These are phyloP conservation scores for Drosophila erecta DNA, from an alignment of 1,140 invertebrate species.

Conservation along the genomic window DNA sequence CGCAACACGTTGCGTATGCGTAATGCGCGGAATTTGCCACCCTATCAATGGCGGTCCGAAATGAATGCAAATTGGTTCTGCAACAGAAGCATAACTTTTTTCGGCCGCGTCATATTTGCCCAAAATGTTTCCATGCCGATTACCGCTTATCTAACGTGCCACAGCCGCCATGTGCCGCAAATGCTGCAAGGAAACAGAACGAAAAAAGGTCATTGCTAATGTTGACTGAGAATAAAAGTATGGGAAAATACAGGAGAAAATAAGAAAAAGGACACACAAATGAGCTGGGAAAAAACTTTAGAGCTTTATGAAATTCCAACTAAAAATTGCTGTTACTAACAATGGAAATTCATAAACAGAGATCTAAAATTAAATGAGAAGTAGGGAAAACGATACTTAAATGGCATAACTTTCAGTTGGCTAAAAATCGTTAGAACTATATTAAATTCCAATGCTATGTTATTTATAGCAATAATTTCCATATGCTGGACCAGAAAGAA, in stretches of 20 bases:
- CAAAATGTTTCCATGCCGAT: slow-evolving; percentile 56
- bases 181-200: not conserved
- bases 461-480: too few species aligned
- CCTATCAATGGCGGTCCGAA: slow-evolving; percentile 43
- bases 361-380: too few species aligned
- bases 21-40: slow-evolving; percentile 42
- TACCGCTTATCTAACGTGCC: slow-evolving; percentile 74
- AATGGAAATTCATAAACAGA: not conserved
- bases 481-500: too few species aligned
- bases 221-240: slow-evolving; percentile 15
- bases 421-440: too few species aligned
- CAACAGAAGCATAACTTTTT: slow-evolving; percentile 27
- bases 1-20: slow-evolving; percentile 68
- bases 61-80: slow-evolving; percentile 51
- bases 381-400: too few species aligned
- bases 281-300: not conserved
- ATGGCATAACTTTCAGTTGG: too few species aligned
- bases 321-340: too few species aligned
- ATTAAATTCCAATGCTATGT: too few species aligned
- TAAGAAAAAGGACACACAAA: not conserved
- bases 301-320: not conserved
- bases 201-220: slow-evolving; percentile 16
- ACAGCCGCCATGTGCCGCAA: slow-evolving; percentile 28
- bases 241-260: not conserved
- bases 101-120: slow-evolving; percentile 25